Conservation (phyloP, 2,797 vertebrate species). For the Kryptopterus vitreolus region DNA sequence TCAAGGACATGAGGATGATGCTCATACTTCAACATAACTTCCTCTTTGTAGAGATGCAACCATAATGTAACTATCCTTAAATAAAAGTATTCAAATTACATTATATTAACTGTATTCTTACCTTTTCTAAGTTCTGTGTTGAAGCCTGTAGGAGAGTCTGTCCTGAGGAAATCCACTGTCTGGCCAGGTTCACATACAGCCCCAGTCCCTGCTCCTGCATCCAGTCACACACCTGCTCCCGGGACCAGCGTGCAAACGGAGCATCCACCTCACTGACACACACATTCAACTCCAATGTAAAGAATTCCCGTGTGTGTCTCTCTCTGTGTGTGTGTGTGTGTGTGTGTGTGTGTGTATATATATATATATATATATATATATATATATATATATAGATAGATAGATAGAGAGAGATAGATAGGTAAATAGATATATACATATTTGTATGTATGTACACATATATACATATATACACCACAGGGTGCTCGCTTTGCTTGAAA, state of each 20-base stretch:
- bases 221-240: slow-evolving; percentile 95
- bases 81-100: background rate
- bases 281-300: no score
- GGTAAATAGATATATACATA: no score
- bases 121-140: slow-evolving; percentile 94
- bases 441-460: no score
- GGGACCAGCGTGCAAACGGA: slow-evolving; percentile 95
- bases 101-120: no score
- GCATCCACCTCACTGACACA: slow-evolving; percentile 86
- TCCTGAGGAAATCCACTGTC: slow-evolving; percentile 90
- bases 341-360: no score
- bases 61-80: background rate
- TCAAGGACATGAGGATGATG: background rate
- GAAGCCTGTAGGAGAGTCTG: slow-evolving; percentile 96
- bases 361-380: no score
- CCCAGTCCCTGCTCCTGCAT: slow-evolving; percentile 92
- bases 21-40: background rate
- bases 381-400: no score
- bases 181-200: slow-evolving; percentile 83
- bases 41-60: background rate
- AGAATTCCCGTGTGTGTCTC: no score
- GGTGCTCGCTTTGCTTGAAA: no score
- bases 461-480: no score
- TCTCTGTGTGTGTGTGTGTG: no score
- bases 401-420: no score